Evolutionary conservation across 2,797 vertebrate species (phyloP).

Genomic region (Chiroxiphia lanceolata): DNA sequence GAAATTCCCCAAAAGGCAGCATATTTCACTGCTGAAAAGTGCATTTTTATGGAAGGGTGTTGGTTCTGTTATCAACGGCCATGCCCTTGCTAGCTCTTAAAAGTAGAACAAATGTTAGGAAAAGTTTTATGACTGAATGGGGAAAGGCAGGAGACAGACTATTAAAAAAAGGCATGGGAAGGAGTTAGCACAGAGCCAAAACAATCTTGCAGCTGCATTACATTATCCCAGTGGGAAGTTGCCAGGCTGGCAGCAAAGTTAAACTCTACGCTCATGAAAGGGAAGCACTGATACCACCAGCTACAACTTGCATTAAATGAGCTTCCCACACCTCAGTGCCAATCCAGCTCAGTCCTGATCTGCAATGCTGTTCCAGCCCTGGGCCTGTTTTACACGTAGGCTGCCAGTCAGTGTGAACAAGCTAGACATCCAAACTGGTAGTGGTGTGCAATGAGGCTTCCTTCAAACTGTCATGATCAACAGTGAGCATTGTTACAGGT

Average conservation of each 20-base stretch:
- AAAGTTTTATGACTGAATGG: conserved; percentile 41
- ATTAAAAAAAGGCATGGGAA: conserved; percentile 63
- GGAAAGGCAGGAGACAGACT: conserved; percentile 50
- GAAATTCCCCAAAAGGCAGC: conserved; percentile 12
- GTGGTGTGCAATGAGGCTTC: neutral
- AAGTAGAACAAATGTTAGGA: conserved; percentile 49
- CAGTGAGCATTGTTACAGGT: neutral
- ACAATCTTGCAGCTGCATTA: conserved; percentile 57
- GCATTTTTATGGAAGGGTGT: conserved; percentile 33
- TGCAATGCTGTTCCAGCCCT: neutral
- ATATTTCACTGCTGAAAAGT: conserved; percentile 55
- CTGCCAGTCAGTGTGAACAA: neutral
- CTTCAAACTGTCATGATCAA: neutral
- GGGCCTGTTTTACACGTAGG: neutral
- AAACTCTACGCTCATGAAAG: conserved; percentile 20
- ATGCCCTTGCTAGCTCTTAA: conserved; percentile 56
- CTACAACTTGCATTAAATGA: conserved; percentile 14
- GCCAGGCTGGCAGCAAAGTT: conserved; percentile 52
- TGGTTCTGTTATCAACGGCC: conserved; percentile 14
- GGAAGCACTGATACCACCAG: neutral
- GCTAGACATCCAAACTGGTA: neutral
- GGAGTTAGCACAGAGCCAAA: conserved; percentile 62
- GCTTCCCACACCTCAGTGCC: conserved; percentile 25
- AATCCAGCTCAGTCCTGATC: neutral
- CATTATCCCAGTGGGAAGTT: conserved; percentile 54